phyloP scores from a whole-genome alignment of 1,140 invertebrate species.

The Agrilus planipennis region DNA sequence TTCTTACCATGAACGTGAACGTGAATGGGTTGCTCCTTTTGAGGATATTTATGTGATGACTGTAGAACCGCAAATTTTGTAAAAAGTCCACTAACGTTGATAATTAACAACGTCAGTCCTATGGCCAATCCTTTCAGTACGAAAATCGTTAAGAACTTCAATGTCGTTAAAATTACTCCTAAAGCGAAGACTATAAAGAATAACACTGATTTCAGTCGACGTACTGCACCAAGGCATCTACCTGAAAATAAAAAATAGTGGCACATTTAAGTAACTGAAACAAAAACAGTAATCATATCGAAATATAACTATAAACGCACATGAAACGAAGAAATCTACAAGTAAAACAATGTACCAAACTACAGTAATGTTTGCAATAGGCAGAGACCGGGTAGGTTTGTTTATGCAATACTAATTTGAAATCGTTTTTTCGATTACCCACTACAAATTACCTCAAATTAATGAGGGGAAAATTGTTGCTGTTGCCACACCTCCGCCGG shows the following conservation, averaged over 20 bases:
- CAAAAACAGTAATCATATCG: constrained; percentile 1
- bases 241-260: constrained; percentile 18
- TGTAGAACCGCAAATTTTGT: constrained; percentile 16
- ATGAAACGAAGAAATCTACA: no score
- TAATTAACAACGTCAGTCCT: constrained; percentile 16
- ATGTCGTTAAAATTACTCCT: constrained; percentile 24
- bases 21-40: constrained; percentile 14
- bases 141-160: constrained; percentile 24
- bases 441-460: no score
- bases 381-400: no score
- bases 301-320: no score
- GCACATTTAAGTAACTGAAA: not conserved
- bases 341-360: no score
- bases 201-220: constrained; percentile 19
- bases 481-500: no score
- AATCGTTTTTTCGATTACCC: no score
- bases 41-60: constrained; percentile 1
- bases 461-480: no score
- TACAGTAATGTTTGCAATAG: no score
- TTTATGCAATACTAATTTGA: no score
- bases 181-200: constrained; percentile 22
- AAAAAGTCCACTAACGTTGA: constrained; percentile 19
- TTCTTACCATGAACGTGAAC: constrained; percentile 19
- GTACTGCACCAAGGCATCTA: constrained; percentile 22
- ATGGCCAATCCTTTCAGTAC: constrained; percentile 28